phyloP scores from a whole-genome alignment of 2,797 vertebrate genomes.

The Darevskia mixta region DNA sequence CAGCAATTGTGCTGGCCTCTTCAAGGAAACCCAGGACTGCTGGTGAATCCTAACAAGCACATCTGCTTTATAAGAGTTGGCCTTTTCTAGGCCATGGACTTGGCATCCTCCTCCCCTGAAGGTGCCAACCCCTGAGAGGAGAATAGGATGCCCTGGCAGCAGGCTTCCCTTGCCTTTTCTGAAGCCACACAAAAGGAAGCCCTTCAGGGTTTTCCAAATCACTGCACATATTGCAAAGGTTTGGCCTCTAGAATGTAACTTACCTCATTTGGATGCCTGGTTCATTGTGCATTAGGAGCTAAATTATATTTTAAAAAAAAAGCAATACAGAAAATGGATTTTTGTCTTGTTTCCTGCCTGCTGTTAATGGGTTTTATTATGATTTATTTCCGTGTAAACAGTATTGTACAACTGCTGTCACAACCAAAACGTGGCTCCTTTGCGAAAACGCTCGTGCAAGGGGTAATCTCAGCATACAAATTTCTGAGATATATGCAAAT shows the following conservation, averaged over 20 bases:
- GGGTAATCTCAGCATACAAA: background rate
- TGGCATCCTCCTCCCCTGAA: slow-evolving; percentile 21
- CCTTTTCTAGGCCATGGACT: slow-evolving; percentile 26
- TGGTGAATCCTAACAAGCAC: slow-evolving; percentile 10
- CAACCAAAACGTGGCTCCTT: background rate
- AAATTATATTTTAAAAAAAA: slow-evolving; percentile 27
- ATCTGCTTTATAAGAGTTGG: slow-evolving; percentile 49
- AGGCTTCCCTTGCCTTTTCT: slow-evolving; percentile 12
- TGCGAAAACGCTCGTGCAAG: background rate
- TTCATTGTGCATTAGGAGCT: slow-evolving; percentile 24
- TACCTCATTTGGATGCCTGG: slow-evolving; percentile 47
- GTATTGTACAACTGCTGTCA: slow-evolving; percentile 31
- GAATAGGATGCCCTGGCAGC: background rate
- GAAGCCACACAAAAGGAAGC: slow-evolving; percentile 23
- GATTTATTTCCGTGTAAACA: slow-evolving; percentile 27
- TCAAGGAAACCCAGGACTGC: slow-evolving; percentile 8
- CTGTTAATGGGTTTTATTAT: slow-evolving; percentile 46
- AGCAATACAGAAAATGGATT: slow-evolving; percentile 24
- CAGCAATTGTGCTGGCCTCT: background rate
- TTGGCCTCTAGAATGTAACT: slow-evolving; percentile 32
- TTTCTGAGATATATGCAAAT: background rate
- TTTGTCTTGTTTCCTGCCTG: slow-evolving; percentile 20
- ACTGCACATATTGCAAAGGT: background rate
- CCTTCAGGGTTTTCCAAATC: slow-evolving; percentile 32
- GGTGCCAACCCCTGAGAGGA: slow-evolving; percentile 38